Conservation (phyloP, 2,113 vertebrate species). For the Nyctereutes procyonoides region DNA sequence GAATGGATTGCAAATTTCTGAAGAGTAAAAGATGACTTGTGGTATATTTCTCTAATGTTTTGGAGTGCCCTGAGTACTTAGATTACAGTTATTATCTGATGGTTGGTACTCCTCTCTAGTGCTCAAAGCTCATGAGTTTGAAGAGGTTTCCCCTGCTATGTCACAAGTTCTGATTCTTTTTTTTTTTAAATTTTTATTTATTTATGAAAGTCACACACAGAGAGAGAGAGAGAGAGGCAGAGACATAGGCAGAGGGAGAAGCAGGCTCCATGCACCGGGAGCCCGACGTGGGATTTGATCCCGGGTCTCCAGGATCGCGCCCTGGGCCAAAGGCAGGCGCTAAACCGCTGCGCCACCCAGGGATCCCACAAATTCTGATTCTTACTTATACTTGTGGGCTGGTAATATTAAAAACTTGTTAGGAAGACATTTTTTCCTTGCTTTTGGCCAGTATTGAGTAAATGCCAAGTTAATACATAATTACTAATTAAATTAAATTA, state of each 20-base stretch:
- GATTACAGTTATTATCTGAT: not conserved
- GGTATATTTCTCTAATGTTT: not conserved
- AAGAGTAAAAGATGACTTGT: not conserved
- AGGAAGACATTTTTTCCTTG: not conserved
- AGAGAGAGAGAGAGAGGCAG: too few species aligned
- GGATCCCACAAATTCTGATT: not conserved
- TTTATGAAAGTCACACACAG: too few species aligned
- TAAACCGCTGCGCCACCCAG: too few species aligned
- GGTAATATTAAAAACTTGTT: slow-evolving; percentile 38
- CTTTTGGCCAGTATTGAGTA: slow-evolving; percentile 26
- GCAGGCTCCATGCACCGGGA: too few species aligned
- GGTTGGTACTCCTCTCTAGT: not conserved
- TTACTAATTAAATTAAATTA: slow-evolving; percentile 24
- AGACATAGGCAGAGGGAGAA: too few species aligned
- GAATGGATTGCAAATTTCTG: not conserved
- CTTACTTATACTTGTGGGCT: not conserved
- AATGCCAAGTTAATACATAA: slow-evolving; percentile 45
- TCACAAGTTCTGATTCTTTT: not conserved
- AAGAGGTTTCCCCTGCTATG: not conserved
- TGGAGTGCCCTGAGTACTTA: not conserved
- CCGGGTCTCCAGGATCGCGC: too few species aligned
- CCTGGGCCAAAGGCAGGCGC: too few species aligned
- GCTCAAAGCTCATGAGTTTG: not conserved
- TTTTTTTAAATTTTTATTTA: too few species aligned
- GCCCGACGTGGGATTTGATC: too few species aligned